Evolutionary conservation across 2,888 invertebrate genomes (phyloP).

Genomic region (Coecobrya sp.): DNA sequence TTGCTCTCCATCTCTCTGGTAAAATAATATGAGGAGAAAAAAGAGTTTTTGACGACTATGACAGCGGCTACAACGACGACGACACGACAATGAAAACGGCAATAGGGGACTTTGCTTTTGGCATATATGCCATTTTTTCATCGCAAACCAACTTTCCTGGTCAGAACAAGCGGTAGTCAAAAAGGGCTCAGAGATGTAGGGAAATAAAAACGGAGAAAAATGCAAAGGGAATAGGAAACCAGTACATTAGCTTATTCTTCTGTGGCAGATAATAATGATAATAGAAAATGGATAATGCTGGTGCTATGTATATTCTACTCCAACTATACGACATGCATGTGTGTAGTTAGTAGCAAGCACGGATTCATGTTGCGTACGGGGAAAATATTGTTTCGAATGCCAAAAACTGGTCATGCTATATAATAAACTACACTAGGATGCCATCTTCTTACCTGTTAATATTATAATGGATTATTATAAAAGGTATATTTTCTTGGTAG

Average conservation of each 20-base stretch:
- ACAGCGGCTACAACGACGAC: slow-evolving; percentile 24
- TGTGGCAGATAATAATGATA: slow-evolving; percentile 15
- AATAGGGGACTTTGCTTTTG: slow-evolving; percentile 10
- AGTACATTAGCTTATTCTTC: slow-evolving; percentile 23
- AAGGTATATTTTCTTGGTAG: background rate
- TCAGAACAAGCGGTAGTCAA: background rate
- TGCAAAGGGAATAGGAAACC: background rate
- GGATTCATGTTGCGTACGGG: background rate
- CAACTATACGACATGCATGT: too few species aligned
- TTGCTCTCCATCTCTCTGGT: background rate
- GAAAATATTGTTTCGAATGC: slow-evolving; percentile 45
- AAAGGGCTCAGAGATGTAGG: background rate
- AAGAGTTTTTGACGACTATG: slow-evolving; percentile 43
- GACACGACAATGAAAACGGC: slow-evolving; percentile 10
- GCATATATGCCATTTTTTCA: background rate
- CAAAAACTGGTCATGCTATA: slow-evolving; percentile 1
- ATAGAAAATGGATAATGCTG: background rate
- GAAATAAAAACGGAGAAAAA: background rate
- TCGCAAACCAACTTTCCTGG: slow-evolving; percentile 12
- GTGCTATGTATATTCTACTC: too few species aligned
- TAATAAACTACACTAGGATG: background rate
- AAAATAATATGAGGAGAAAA: slow-evolving; percentile 21
- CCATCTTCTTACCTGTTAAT: slow-evolving; percentile 38
- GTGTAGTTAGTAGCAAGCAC: background rate
- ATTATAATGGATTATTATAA: background rate